phyloP scores from a whole-genome alignment of 92 coral and sea anemone species.

The Actinostola sp. region DNA sequence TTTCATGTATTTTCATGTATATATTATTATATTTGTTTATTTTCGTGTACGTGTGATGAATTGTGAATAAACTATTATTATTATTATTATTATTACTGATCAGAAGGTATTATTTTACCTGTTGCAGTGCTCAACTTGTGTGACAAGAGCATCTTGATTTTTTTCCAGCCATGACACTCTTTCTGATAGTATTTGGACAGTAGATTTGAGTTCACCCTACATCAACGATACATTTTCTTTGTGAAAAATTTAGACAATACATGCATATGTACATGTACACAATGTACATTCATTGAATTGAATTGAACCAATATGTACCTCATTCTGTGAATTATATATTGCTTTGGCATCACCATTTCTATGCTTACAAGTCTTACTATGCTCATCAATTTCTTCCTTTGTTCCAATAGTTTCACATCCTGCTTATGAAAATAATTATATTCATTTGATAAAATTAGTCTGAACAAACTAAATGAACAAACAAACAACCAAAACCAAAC shows the following conservation, averaged over 20 bases:
- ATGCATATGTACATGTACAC: too few species aligned
- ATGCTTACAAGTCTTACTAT: constrained; percentile 53
- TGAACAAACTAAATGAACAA: neutral
- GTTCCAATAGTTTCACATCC: constrained; percentile 94
- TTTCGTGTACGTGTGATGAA: too few species aligned
- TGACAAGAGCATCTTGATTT: constrained; percentile 88
- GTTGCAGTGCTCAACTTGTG: constrained; percentile 90
- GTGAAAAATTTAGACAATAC: too few species aligned
- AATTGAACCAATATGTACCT: constrained; percentile 30
- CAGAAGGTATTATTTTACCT: constrained; percentile 52
- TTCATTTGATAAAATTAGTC: too few species aligned
- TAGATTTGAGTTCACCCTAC: constrained; percentile 62
- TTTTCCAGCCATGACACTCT: constrained; percentile 95
- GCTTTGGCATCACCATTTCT: constrained; percentile 51
- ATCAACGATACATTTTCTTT: neutral
- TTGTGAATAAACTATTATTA: too few species aligned
- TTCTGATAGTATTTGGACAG: constrained; percentile 75
- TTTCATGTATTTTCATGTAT: too few species aligned
- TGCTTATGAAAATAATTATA: constrained; percentile 11
- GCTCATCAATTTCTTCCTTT: constrained; percentile 73
- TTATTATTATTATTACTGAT: neutral
- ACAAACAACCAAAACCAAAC: too few species aligned
- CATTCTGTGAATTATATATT: constrained; percentile 18
- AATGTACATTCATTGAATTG: too few species aligned
- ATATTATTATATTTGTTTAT: too few species aligned